Conservation (phyloP, 2,113 vertebrate genomes). For the Merops nubicus region DNA sequence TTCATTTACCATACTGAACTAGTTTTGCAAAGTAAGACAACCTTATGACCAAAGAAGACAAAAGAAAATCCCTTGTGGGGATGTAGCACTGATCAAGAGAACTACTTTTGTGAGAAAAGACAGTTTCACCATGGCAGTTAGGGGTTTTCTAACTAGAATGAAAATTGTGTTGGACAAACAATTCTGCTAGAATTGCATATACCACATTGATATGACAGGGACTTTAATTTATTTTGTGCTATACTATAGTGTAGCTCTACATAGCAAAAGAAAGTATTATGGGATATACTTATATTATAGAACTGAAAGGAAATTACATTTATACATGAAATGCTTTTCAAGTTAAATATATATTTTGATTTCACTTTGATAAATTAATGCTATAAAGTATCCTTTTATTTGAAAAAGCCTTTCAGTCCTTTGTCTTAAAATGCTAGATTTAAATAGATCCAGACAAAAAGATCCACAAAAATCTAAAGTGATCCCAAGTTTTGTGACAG, state of each 20-base stretch:
- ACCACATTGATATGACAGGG: constrained; percentile 41
- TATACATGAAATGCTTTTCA: constrained; percentile 11
- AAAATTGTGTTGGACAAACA: constrained; percentile 61
- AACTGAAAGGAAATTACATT: neutral
- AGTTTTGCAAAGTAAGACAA: constrained; percentile 12
- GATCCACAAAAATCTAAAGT: neutral
- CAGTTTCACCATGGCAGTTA: constrained; percentile 26
- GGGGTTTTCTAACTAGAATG: constrained; percentile 15
- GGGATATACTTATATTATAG: neutral
- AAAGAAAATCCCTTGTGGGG: constrained; percentile 21
- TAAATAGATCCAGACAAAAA: constrained; percentile 53
- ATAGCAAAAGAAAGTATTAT: constrained; percentile 44
- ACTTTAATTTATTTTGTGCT: constrained; percentile 42
- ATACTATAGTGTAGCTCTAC: neutral
- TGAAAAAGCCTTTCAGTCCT: neutral
- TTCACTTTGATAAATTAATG: constrained; percentile 23
- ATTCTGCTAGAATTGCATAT: constrained; percentile 30
- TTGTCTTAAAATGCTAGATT: constrained; percentile 6
- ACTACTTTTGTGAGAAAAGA: constrained; percentile 25
- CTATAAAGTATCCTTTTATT: constrained; percentile 30
- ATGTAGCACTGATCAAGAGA: constrained; percentile 27
- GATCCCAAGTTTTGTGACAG: neutral
- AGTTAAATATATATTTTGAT: neutral
- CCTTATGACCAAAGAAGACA: neutral
- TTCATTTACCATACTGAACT: constrained; percentile 9